A percentile compares a stretch with the other conserved stretches of the same genome.
Conservation (phyloP, 2,888 invertebrate species). For the Auanema freiburgensis region DNA sequence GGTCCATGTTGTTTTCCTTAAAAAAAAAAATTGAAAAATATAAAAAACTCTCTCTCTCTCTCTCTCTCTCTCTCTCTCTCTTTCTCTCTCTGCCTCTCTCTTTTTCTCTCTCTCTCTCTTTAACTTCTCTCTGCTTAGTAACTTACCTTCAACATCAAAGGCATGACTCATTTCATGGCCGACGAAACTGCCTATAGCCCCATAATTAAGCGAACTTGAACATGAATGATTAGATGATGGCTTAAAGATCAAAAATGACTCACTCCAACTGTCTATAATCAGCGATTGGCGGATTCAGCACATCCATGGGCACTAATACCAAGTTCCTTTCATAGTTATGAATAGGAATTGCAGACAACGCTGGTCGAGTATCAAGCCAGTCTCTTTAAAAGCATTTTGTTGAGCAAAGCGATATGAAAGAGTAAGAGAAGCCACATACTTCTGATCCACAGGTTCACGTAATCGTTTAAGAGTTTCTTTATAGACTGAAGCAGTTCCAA, state of each 20-base stretch:
- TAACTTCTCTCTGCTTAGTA: not conserved
- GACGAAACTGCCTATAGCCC: slow-evolving; percentile 30
- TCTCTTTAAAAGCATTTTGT: slow-evolving; percentile 16
- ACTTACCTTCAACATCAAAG: slow-evolving; percentile 36
- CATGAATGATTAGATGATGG: not conserved
- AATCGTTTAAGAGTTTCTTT: slow-evolving; percentile 26
- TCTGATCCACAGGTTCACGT: slow-evolving; percentile 26
- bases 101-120: not conserved
- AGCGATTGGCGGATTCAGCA: slow-evolving; percentile 28
- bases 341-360: slow-evolving; percentile 28
- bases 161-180: slow-evolving; percentile 43
- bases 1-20: slow-evolving; percentile 41
- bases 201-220: slow-evolving; percentile 42
- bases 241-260: not conserved
- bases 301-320: slow-evolving; percentile 36
- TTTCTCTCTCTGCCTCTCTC: not conserved
- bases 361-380: slow-evolving; percentile 39
- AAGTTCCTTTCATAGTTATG: slow-evolving; percentile 41
- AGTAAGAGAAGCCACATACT: slow-evolving; percentile 7
- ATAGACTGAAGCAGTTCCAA: slow-evolving; percentile 32
- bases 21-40: slow-evolving; percentile 11
- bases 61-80: not conserved
- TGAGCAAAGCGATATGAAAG: not conserved
- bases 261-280: slow-evolving; percentile 33
- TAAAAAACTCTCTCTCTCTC: slow-evolving; percentile 5